phyloP scores from a whole-genome alignment of 1,140 invertebrate species.

The Pristionchus pacificus region DNA sequence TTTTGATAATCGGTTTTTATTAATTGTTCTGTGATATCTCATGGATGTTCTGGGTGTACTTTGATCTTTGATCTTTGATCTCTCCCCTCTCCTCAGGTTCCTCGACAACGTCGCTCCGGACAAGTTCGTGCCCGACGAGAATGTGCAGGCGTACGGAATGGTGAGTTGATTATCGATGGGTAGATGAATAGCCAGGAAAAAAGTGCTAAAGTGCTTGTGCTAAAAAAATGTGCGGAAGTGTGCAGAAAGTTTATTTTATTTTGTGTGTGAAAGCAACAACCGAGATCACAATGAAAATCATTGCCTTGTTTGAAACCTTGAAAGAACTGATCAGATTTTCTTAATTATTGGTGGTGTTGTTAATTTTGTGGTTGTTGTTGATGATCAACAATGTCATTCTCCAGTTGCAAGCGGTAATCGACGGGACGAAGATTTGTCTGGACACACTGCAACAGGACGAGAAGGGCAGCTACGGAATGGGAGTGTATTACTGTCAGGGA shows the following conservation, averaged over 20 bases:
- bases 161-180: constrained; percentile 62
- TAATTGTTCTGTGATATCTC: too few relatives aligned
- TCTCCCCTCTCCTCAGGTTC: constrained; percentile 64
- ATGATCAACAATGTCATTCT: constrained; percentile 1
- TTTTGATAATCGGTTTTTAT: too few relatives aligned
- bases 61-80: too few relatives aligned
- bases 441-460: constrained; percentile 55
- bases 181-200: neutral
- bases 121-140: constrained; percentile 80
- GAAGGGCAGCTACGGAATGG: constrained; percentile 41
- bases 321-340: too few relatives aligned
- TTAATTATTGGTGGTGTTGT: too few relatives aligned
- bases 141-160: constrained; percentile 73
- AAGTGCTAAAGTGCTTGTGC: neutral
- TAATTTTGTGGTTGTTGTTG: too few relatives aligned
- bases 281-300: too few relatives aligned
- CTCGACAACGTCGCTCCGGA: constrained; percentile 88
- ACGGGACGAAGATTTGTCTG: constrained; percentile 44
- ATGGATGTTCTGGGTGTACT: too few relatives aligned
- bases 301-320: too few relatives aligned
- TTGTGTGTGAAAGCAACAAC: too few relatives aligned
- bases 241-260: too few relatives aligned
- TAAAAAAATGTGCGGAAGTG: neutral
- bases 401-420: constrained; percentile 39
- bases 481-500: constrained; percentile 48